Evolutionary conservation across 2,113 vertebrate genomes (phyloP), one percentile per base, ranked within the genome.

Genomic region (Arenaria interpres): DNA sequence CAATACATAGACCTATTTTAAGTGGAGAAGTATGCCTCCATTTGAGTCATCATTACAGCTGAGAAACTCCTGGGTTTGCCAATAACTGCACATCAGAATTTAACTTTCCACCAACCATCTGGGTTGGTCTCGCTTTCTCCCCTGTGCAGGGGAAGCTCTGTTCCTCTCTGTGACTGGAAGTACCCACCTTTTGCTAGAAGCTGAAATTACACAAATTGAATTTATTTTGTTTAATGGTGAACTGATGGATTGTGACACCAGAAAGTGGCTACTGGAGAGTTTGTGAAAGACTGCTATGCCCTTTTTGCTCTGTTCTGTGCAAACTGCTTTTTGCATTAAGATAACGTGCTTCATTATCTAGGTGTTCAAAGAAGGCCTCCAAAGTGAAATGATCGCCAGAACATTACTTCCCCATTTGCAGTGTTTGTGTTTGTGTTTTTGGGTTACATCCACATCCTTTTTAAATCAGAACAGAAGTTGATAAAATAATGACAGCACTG

Each of bases 401-500:
- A n/a, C 27, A 35, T 88, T 86, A 27, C 39, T 87, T 92, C 32
- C 23, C 7, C 33, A 3, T 45, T 91, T 63, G 39, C 2, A 15
- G 15, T 94, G 32, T 64, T 80, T 83, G 59, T 73, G 43, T 39
- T 46, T 50, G 25, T 87, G 39, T 69, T 84, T 90, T 79, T 92
- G 66, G 27, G 48, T 56, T 89, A 45, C 12, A 14, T 81, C 51
- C 73, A 89, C 48, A 78, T 85, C 66, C 22, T 79, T 91, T 93
- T 83, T 0, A 93, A 93, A 71, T 90, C 63, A 85, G 81, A 94
- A 66, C 51, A 91, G 84, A 91, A 95, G 78, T 33, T 94, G 93
- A 90, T 96, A 91, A 89, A 93, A 75, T 93, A 97, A 92, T 90
- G 90, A 82, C 64, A 68, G 39, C 68, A 54, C 62, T 89, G 57